A percentile compares a stretch with the other conserved stretches of the same genome.
Evolutionary conservation across 2,113 vertebrate genomes (phyloP).

Genomic region (Cyanocitta stelleri): DNA sequence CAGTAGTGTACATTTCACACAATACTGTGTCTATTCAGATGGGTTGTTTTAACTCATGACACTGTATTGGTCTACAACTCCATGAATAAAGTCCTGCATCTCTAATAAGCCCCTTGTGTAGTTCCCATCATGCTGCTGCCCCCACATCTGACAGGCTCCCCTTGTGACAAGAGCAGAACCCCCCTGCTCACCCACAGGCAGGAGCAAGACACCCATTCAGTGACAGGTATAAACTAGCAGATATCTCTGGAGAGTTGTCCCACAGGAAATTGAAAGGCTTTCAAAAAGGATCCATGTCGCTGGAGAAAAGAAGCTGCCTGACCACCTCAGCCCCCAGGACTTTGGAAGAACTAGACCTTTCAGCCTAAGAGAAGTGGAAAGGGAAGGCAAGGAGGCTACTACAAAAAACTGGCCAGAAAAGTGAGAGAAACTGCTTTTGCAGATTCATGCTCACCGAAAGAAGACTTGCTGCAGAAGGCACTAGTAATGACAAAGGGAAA

Average conservation of each 20-base stretch:
- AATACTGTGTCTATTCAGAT: background rate
- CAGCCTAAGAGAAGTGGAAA: background rate
- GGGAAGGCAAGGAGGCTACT: background rate
- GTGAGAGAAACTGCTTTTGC: background rate
- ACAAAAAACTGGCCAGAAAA: background rate
- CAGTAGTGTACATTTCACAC: rapidly evolving
- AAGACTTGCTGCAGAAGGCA: background rate
- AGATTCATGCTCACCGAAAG: background rate
- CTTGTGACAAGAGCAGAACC: background rate
- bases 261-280: background rate
- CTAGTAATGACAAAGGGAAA: background rate
- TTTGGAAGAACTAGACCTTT: background rate
- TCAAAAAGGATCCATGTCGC: background rate
- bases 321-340: background rate
- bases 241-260: background rate
- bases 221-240: background rate
- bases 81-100: background rate
- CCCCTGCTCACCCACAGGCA: background rate
- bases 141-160: background rate
- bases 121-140: background rate
- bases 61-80: background rate
- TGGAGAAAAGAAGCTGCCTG: background rate
- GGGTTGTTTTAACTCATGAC: background rate
- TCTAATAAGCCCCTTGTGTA: background rate
- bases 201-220: background rate